Percentiles rank a stretch among this genome's conserved stretches.
phyloP scores from a whole-genome alignment of 2,113 vertebrate species.

The Conger conger region DNA sequence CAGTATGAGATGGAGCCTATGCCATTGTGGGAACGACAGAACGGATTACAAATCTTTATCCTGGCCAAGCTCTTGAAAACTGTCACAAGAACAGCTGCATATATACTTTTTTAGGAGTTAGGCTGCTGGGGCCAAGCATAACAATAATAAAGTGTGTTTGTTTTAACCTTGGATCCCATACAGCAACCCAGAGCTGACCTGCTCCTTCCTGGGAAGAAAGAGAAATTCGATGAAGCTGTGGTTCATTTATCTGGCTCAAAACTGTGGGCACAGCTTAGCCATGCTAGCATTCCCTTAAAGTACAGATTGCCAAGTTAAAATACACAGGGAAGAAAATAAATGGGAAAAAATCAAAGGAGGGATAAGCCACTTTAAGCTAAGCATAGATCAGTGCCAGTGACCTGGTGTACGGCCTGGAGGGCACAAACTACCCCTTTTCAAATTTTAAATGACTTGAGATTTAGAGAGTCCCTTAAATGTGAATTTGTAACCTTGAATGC shows the following conservation, averaged over 20 bases:
- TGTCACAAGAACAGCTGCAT: slow-evolving; percentile 24
- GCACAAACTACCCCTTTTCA: not conserved
- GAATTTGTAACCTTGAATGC: not conserved
- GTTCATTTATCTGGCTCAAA: slow-evolving; percentile 44
- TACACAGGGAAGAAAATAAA: not conserved
- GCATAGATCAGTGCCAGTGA: not conserved
- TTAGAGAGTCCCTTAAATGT: not conserved
- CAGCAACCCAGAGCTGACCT: slow-evolving; percentile 49
- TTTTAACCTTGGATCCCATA: slow-evolving; percentile 50
- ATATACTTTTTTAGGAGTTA: slow-evolving; percentile 15
- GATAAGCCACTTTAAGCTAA: slow-evolving; percentile 25
- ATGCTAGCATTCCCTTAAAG: slow-evolving; percentile 20
- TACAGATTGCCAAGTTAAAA: slow-evolving; percentile 12
- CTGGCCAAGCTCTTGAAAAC: slow-evolving; percentile 17
- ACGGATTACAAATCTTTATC: slow-evolving; percentile 5
- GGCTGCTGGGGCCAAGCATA: slow-evolving; percentile 42
- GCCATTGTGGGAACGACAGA: not conserved
- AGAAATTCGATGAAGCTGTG: slow-evolving; percentile 46
- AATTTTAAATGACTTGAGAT: not conserved
- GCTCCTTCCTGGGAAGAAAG: slow-evolving; percentile 44
- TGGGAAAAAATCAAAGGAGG: not conserved
- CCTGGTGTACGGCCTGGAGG: not conserved
- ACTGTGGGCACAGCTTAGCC: slow-evolving; percentile 36
- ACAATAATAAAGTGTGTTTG: slow-evolving; percentile 51
- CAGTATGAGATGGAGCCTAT: not conserved